Base-by-base conservation (phyloP, 2,797 vertebrate species). In the Megalops cyprinoides region DNA sequence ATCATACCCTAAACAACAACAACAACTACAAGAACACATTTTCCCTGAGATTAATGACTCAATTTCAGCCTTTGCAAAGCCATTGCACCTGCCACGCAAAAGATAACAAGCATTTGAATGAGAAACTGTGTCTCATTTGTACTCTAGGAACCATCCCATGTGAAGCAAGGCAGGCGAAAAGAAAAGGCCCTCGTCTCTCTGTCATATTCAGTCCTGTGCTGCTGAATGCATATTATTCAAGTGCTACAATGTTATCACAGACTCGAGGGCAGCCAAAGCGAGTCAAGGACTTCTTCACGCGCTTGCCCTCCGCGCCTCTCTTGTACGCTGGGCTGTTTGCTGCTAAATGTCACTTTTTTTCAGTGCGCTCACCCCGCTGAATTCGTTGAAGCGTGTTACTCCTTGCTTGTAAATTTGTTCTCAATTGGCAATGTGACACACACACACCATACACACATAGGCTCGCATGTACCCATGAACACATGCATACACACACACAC, bases 261-360 rank as follows among this genome's bases (percentile, higher is more conserved):
- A 46, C 20, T 37, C 12, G 10, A 51, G 73, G 10, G 14, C 42
- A 51, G 8, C 12, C 8, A 74, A 44, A 28, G 18, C 18, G 44
- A 74, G 37, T 48, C 42, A 48, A 75, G 12, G 73, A 20, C 56
- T 51, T 37, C 23, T 56, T 28, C 42, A 44, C 58, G 34, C 34
- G 14, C 46, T 31, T 25, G 71, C 44, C 31, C 67, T 76, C 53
- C 10, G 20, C 49, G 58, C 14, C 34, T 39, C 71, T 46, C 56
- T 67, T 39, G 18, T 65, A 56, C 49, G 34, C 56, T 28, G 20
- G 49, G 20, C 56, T 76, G n/a, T 76, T 25, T 76, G 60, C 44
- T 77, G 74, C 56, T 77, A 67, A 81, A 69, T 81, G 48, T 44
- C 60, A 69, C 49, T 31, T 69, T 69, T 7, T 28, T n/a, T n/a